Evolutionary conservation across 1,140 invertebrate genomes (phyloP), one percentile per base, ranked within the genome.

Genomic region (Drosophila takahashii): DNA sequence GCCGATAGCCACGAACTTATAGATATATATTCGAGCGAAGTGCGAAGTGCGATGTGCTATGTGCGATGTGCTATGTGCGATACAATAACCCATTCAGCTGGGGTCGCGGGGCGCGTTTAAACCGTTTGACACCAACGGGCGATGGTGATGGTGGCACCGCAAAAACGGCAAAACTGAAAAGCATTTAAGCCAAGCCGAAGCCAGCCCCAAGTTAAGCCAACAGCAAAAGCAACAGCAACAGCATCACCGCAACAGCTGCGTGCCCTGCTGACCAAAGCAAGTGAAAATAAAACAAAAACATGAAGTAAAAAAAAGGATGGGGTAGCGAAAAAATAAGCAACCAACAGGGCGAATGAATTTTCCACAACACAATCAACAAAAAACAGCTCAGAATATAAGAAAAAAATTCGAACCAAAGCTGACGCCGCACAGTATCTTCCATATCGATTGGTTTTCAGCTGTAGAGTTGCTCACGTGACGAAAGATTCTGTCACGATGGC

Each of bases 91-190:
- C 71, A 74, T 73, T 51, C 71, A 48, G 37, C 53, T 13, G 58
- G 61, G 64, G 77, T 65, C 60, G 48, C 71, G 77, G 58, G 56
- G 69, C 67, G 73, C 81, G 79, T 81, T 85, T 86, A 86, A 86
- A 77, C 81, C 81, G 75, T 81, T 86, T 86, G 81, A 86, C 81
- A 86, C 74, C 81, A 70, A 47, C 72, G 71, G 47, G 37, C 5
- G 37, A 15, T 39, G 37, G 39, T 1, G 39, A 16, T 41, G 50
- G 27, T 15, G n/a, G 47, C 36, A 47, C 37, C 51, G 39, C 56
- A 62, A 60, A 65, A 69, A 75, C 51, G 34, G 18, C 59, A 56
- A 45, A 74, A 66, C 70, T 76, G 72, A 66, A 74, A 76, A 76
- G 72, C 72, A 76, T 76, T 76, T 76, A 76, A 76, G 72, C 72